Conservation (phyloP, 2,797 vertebrate species). For the Pterois miles region DNA sequence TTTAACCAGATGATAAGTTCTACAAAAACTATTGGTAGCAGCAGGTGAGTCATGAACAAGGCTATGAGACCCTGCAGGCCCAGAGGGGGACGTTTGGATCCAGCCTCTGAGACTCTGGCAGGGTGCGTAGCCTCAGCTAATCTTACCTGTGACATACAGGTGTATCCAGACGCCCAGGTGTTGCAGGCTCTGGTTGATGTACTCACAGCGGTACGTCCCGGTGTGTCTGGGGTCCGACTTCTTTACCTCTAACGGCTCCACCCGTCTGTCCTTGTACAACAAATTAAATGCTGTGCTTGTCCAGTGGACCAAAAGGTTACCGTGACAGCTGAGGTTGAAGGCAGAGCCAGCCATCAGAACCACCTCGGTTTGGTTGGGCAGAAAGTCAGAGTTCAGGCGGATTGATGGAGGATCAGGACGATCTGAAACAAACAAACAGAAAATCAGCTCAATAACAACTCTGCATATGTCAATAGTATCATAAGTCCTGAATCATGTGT, state of each 20-base stretch:
- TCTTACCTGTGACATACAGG: conserved; percentile 85
- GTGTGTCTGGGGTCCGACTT: conserved; percentile 66
- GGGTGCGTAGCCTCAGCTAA: not conserved
- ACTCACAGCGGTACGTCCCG: conserved; percentile 84
- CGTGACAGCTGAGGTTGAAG: conserved; percentile 81
- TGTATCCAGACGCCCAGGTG: conserved; percentile 76
- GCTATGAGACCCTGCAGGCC: not conserved
- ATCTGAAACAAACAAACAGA: conserved; percentile 67
- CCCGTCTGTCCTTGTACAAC: conserved; percentile 7
- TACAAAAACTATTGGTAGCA: not conserved
- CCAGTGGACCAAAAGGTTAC: conserved; percentile 11
- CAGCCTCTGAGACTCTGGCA: too few species aligned
- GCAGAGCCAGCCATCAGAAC: conserved; percentile 63
- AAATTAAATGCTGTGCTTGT: conserved; percentile 21
- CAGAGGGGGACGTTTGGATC: not conserved
- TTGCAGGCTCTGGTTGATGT: conserved; percentile 62
- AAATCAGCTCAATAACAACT: not conserved
- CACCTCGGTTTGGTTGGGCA: conserved; percentile 55
- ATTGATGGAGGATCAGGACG: conserved; percentile 68
- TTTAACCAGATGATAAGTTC: not conserved
- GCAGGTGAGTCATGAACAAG: not conserved
- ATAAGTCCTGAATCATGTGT: too few species aligned
- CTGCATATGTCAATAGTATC: too few species aligned
- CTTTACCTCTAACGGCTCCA: conserved; percentile 18
- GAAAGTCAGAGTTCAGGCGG: conserved; percentile 57